Conservation (phyloP, 2,113 vertebrate genomes). For the Reinhardtius hippoglossoides region DNA sequence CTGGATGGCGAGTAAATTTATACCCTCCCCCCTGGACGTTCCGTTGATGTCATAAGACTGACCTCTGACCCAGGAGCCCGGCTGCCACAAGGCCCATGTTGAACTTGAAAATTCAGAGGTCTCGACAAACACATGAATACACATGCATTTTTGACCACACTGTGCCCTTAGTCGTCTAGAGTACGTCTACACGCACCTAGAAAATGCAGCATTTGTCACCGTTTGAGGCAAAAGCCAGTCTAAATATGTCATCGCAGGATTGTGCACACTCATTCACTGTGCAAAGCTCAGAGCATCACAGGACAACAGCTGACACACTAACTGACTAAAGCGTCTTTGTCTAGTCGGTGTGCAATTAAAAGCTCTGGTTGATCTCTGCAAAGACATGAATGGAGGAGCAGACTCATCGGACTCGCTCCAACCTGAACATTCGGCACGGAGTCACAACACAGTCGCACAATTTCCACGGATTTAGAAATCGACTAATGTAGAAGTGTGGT, state of each 20-base stretch:
- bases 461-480: slow-evolving; percentile 36
- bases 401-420: neutral
- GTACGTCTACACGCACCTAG: neutral
- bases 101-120: slow-evolving; percentile 65
- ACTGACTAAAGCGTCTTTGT: slow-evolving; percentile 14
- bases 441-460: neutral
- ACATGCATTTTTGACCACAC: neutral
- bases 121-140: neutral
- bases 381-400: slow-evolving; percentile 1
- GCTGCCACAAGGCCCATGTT: slow-evolving; percentile 49
- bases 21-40: slow-evolving; percentile 72
- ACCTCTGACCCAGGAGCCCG: slow-evolving; percentile 77
- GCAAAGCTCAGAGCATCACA: slow-evolving; percentile 1
- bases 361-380: neutral
- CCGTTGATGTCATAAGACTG: slow-evolving; percentile 70
- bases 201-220: neutral
- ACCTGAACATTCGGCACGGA: neutral
- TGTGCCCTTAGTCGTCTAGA: neutral
- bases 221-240: slow-evolving; percentile 3
- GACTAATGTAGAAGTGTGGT: slow-evolving; percentile 8
- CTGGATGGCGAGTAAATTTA: slow-evolving; percentile 78
- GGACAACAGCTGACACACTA: slow-evolving; percentile 16
- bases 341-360: neutral
- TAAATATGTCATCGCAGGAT: neutral
- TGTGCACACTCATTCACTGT: slow-evolving; percentile 7